Base-by-base conservation (phyloP, 2,888 invertebrate species). In the Epinotia bilunana region DNA sequence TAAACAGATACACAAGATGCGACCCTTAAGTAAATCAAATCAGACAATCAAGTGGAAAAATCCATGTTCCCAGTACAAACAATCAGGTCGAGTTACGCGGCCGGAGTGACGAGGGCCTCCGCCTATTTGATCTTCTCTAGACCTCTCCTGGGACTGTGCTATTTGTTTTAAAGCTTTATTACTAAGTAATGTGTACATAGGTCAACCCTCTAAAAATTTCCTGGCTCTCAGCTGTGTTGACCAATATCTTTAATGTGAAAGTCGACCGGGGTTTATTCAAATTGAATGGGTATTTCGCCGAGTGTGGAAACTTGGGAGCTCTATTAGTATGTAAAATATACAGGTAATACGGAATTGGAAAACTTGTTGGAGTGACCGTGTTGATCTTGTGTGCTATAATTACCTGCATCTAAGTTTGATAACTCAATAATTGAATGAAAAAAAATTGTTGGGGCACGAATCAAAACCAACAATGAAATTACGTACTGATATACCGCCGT, bases 41-140 rank as follows among this genome's bases (percentile, higher is more conserved):
- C 93, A 90, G 93, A 94, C 92, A 93, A 94, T 93, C 93, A 94
- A 93, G 92, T 93, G 92, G 93, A 94, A 93, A 94, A 94, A 93
- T 93, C 93, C 89, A 89, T 91, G 93, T 92, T 87, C 89, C 87
- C 84, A 88, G 90, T 86, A 89, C 93, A 94, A 93, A 93, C 93
- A 93, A 93, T 94, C 93, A 92, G 89, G 88, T 92, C 87, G 87
- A 93, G 92, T 94, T 93, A 93, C 91, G 83, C 84, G 86, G 87
- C 81, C 81, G 80, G 80, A 87, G 86, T 91, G 92, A 92, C 90
- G 92, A 85, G 86, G 91, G 91, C 86, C 82, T 77, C 78, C 77
- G 84, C 86, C 86, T 91, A 90, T 92, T 92, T 89, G 90, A 90
- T 87, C 84, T 87, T 84, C 88, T 86, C 88, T 88, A 83, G 82